These are phyloP conservation scores for Lindbergichthys nudifrons DNA, from an alignment of 2,797 vertebrate species.

Conservation along the genomic window DNA sequence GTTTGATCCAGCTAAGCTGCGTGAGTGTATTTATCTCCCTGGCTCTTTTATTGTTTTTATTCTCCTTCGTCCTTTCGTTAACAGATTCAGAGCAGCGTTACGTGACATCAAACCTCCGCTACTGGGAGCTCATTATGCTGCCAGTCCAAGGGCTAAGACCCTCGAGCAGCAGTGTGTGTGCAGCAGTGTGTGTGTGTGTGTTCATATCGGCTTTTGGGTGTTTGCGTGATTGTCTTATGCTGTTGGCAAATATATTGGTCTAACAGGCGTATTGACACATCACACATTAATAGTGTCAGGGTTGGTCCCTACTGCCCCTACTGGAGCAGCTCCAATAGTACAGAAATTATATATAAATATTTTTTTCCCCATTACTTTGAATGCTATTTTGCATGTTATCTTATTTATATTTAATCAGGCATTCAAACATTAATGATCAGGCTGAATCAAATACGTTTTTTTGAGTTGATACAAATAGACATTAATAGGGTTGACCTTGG, in stretches of 20 bases:
- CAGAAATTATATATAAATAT: neutral
- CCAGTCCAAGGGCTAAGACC: constrained; percentile 8
- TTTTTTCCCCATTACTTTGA: neutral
- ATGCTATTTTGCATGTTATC: neutral
- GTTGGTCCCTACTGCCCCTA: neutral
- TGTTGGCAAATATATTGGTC: constrained; percentile 18
- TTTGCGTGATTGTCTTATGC: constrained; percentile 11
- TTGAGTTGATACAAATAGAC: too few relatives aligned
- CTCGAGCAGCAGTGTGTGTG: neutral
- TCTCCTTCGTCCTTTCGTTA: constrained; percentile 13
- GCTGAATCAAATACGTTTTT: too few relatives aligned
- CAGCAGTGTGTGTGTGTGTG: neutral
- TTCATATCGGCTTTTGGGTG: neutral
- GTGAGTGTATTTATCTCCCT: constrained; percentile 37
- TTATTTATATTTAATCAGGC: neutral
- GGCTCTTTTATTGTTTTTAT: constrained; percentile 43
- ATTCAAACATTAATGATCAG: too few relatives aligned
- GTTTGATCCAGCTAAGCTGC: constrained; percentile 59
- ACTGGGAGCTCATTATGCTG: constrained; percentile 22
- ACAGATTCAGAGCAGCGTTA: constrained; percentile 18
- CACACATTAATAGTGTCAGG: constrained; percentile 24
- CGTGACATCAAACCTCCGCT: constrained; percentile 5
- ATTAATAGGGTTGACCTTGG: too few relatives aligned
- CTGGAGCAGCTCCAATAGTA: constrained; percentile 3
- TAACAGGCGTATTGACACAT: constrained; percentile 31